Conservation (phyloP, 1,140 invertebrate genomes). For the Drosophila pseudoobscura region DNA sequence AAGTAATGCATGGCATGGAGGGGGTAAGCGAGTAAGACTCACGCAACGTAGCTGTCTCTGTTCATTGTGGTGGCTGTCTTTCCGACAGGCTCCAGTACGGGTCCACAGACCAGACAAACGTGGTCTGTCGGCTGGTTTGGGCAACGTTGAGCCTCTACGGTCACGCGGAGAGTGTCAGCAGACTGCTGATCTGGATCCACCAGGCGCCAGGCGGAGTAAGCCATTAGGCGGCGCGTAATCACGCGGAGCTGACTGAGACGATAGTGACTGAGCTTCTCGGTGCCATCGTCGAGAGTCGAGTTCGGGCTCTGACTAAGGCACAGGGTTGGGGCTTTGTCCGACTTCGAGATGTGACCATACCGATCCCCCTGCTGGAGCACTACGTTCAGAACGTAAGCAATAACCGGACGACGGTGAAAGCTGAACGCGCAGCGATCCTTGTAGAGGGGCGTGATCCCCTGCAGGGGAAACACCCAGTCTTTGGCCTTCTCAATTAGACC, state of each 20-base stretch:
- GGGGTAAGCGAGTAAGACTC: conserved; percentile 7
- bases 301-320: conserved; percentile 4
- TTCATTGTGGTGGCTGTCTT: conserved; percentile 30
- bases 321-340: conserved; percentile 2
- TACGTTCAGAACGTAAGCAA: conserved; percentile 18
- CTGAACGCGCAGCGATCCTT: conserved; percentile 42
- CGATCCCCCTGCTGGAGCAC: conserved; percentile 14
- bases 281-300: background rate
- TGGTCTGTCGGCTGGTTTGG: background rate
- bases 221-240: conserved; percentile 41
- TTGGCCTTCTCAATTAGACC: conserved; percentile 27
- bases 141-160: conserved; percentile 17
- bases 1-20: background rate
- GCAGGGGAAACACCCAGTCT: conserved; percentile 46
- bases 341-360: conserved; percentile 33
- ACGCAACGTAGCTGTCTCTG: conserved; percentile 43
- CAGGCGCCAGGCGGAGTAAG: conserved; percentile 48
- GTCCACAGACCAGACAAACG: conserved; percentile 41
- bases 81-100: conserved; percentile 51
- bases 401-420: conserved; percentile 49
- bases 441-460: background rate
- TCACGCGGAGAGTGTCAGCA: conserved; percentile 26
- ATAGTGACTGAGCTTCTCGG: conserved; percentile 45
- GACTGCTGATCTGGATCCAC: conserved; percentile 9
- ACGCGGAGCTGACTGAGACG: conserved; percentile 41